Evolutionary conservation across 2,888 invertebrate species (phyloP).

Genomic region (Drosophila demipolita): DNA sequence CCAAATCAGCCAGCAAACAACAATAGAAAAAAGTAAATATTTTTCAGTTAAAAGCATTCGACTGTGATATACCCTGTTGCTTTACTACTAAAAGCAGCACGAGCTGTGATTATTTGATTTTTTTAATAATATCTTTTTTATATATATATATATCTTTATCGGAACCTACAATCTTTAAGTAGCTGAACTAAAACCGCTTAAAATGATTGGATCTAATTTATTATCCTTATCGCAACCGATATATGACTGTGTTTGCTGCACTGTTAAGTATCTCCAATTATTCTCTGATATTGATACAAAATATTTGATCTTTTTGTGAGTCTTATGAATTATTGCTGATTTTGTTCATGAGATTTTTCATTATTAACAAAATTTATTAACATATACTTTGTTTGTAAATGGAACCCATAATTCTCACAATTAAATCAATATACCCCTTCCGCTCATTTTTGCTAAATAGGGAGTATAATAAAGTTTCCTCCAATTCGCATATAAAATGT

Average conservation of each 20-base stretch:
- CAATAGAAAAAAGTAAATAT: slow-evolving; percentile 1
- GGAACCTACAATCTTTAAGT: too few relatives aligned
- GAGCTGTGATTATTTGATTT: neutral
- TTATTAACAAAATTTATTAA: accelerated
- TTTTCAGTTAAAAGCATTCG: neutral
- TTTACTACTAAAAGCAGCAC: too few relatives aligned
- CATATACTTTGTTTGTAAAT: neutral
- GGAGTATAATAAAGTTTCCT: slow-evolving; percentile 39
- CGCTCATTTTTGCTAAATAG: too few relatives aligned
- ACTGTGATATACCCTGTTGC: neutral
- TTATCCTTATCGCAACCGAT: neutral
- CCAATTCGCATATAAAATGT: slow-evolving; percentile 53
- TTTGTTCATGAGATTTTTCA: neutral
- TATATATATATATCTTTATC: too few relatives aligned
- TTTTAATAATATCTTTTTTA: too few relatives aligned
- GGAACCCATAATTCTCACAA: neutral
- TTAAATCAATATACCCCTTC: neutral
- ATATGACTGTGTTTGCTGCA: neutral
- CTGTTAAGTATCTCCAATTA: neutral
- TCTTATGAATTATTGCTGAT: neutral
- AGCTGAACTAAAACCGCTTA: too few relatives aligned
- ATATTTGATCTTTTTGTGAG: neutral
- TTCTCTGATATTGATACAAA: neutral
- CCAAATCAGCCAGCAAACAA: slow-evolving; percentile 11
- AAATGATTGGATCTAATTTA: neutral